Evolutionary conservation across 2,888 invertebrate species (phyloP), one percentile per base, ranked within the genome.

Genomic region (Pediacus dermestoides): DNA sequence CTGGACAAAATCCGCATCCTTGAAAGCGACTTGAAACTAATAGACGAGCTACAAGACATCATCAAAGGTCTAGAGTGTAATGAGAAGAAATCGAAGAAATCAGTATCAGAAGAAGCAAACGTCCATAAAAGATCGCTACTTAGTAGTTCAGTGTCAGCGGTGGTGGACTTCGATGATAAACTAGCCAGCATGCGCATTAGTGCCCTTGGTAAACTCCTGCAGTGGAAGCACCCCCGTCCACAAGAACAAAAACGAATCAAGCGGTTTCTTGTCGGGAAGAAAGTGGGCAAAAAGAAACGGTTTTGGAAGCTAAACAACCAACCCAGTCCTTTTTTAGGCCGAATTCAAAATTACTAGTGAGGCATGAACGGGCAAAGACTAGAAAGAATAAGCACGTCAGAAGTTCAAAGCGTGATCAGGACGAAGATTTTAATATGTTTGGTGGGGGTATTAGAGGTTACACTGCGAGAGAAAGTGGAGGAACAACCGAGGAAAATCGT

Each of bases 21-120:
- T 1, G 42, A 55, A 37, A 47, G 46, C 15, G 54, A 58, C 28
- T 28, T 58, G 3, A 47, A 53, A 31, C 39, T 58, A 16, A 54
- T 58, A 3, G 41, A 55, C 37, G 58, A 58, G 42, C 49, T 58
- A 16, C 55, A 58, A 36, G 50, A 33, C 28, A 54, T 57, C 16
- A 36, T 57, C 16, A 46, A 56, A 27, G 45, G 47, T 25, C 40
- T 52, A n/a, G n/a, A n/a, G n/a, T n/a, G n/a, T 7, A 32, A 26
- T 33, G 31, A 9, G 10, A 18, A 12, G 8, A n/a, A 28, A 28
- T 13, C 4, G 4, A 3, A 3, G 12, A 42, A 37, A 11, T 7
- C n/a, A 2, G 9, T 16, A 3, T 13, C 2, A 7, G 25, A 23
- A 10, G 21, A 36, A 10, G 15, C 9, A 28, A 7, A 13, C 3